Base-by-base conservation (phyloP, 2,113 vertebrate species). In the Polypterus senegalus region DNA sequence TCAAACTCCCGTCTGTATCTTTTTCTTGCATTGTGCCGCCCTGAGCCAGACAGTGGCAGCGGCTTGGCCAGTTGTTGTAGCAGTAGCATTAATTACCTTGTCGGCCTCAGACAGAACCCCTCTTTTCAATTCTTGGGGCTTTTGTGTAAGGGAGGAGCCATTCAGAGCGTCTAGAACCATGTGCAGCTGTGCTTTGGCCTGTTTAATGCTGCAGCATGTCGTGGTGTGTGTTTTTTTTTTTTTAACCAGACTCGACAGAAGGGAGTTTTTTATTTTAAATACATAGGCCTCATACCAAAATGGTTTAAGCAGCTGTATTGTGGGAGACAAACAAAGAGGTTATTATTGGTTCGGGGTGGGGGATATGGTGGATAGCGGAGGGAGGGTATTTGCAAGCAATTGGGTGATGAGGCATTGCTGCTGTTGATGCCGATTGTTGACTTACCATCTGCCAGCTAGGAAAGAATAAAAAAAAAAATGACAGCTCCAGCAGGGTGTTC, bases 381-480 rank as follows among this genome's bases (percentile, higher is more conserved):
- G 46, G 62, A 81, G 83, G 81, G 79, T 79, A 82, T 88, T 84
- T 73, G 86, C 82, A 80, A 46, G 65, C 59, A 48, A 66, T 61
- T 61, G 59, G 60, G 59, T 7, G 60, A 56, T 60, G 59, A 61
- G 64, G 65, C 71, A 80, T 75, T 63, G 86, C 88, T 88, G 85
- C 85, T 90, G 86, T 86, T 88, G 85, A 83, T 88, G 84, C 79
- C 82, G 83, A 94, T 95, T 93, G 91, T 92, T 92, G 90, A 92
- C 87, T 91, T 90, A 89, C 91, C 94, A 95, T 97, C 91, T 96
- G 93, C 91, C 89, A 86, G 88, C 86, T 88, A 92, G 84, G 86
- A 88, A 90, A 74, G 81, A 59, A 58, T 47, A 62, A 66, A 62
- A 66, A 86, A 85, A 85, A 83, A 84, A 88, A 85, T 89, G 83